Evolutionary conservation across 2,888 invertebrate species (phyloP).

Genomic region (Pasiphila rectangulata): DNA sequence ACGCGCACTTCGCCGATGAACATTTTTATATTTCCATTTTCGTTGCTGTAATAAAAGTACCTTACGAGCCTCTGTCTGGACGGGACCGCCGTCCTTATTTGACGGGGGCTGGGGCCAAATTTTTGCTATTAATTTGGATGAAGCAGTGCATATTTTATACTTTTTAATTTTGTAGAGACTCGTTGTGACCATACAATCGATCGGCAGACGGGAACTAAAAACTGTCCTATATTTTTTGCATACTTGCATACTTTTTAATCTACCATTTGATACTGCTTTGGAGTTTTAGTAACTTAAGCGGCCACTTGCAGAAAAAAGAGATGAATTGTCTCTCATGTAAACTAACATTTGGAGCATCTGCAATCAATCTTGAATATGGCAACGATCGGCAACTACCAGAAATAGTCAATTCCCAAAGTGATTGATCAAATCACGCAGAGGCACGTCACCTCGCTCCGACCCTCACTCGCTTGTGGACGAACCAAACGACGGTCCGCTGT

Average conservation of each 20-base stretch:
- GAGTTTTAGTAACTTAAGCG: too few species aligned
- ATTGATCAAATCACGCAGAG: not conserved
- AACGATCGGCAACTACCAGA: not conserved
- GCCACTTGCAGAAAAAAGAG: not conserved
- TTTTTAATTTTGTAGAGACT: not conserved
- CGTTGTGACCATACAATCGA: too few species aligned
- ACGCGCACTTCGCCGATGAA: slow-evolving; percentile 23
- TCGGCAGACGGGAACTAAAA: too few species aligned
- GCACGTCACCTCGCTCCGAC: not conserved
- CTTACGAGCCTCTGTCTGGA: slow-evolving; percentile 1
- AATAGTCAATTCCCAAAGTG: not conserved
- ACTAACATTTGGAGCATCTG: too few species aligned
- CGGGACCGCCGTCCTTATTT: not conserved
- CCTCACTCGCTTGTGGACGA: not conserved
- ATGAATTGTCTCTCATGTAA: too few species aligned
- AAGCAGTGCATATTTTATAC: not conserved
- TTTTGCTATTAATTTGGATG: slow-evolving; percentile 4
- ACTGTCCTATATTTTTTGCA: not conserved
- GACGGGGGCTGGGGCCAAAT: not conserved
- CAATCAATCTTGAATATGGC: too few species aligned
- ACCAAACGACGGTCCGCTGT: not conserved
- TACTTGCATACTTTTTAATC: too few species aligned
- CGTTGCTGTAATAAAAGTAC: slow-evolving; percentile 10
- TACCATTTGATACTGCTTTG: too few species aligned
- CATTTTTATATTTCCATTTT: slow-evolving; percentile 24